Conservation (phyloP, 2,888 invertebrate genomes). For the Leucozona laternaria region DNA sequence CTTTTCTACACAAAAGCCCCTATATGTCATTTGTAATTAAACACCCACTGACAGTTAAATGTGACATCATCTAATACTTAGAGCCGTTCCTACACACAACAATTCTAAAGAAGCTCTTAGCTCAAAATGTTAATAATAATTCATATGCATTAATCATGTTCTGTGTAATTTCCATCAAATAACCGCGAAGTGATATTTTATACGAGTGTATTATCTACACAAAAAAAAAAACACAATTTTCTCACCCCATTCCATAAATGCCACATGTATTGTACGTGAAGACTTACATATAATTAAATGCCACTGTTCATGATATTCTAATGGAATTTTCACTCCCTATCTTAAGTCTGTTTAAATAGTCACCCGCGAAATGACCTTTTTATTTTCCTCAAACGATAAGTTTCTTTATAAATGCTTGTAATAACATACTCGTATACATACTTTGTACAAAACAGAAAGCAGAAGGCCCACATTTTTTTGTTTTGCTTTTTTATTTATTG, state of each 20-base stretch:
- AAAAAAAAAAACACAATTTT: conserved; percentile 49
- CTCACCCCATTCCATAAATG: conserved; percentile 54
- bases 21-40: conserved; percentile 36
- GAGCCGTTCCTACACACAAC: not conserved
- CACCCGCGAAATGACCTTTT: conserved; percentile 66
- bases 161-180: conserved; percentile 37
- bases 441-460: conserved; percentile 18
- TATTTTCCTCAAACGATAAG: conserved; percentile 64
- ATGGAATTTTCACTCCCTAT: conserved; percentile 57
- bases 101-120: conserved; percentile 5
- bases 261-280: not conserved
- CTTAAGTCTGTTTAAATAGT: conserved; percentile 39
- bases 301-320: conserved; percentile 43
- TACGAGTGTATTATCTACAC: conserved; percentile 34
- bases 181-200: conserved; percentile 37
- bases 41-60: conserved; percentile 52
- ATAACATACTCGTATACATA: not conserved
- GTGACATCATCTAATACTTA: conserved; percentile 61
- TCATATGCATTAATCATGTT: conserved; percentile 60
- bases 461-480: conserved; percentile 48
- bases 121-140: conserved; percentile 1
- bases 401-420: conserved; percentile 18
- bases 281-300: conserved; percentile 30
- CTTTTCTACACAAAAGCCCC: not conserved
- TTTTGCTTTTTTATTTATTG: not conserved